Evolutionary conservation across 2,113 vertebrate genomes (phyloP).

Genomic region (Neogale vison): DNA sequence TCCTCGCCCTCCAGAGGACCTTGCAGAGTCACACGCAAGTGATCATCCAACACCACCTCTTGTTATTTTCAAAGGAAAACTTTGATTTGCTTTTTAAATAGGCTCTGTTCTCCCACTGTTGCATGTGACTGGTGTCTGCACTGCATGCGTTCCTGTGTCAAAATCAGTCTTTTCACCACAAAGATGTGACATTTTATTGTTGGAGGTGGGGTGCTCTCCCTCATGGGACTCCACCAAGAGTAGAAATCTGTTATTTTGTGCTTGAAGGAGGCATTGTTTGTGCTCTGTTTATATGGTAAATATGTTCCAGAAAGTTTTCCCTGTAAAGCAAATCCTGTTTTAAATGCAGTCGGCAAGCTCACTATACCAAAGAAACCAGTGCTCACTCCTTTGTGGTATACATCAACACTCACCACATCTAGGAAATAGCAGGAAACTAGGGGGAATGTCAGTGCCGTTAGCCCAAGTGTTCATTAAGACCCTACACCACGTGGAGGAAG

Average conservation of each 20-base stretch:
- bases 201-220: neutral
- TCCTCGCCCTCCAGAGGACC: neutral
- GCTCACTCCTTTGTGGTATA: neutral
- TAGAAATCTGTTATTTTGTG: neutral
- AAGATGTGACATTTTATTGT: neutral
- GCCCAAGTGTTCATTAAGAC: neutral
- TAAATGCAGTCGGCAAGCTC: neutral
- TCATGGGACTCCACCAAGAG: neutral
- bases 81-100: neutral
- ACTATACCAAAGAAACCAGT: neutral
- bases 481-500: neutral
- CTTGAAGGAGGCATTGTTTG: neutral
- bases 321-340: neutral
- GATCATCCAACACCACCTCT: neutral
- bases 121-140: neutral
- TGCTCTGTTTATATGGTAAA: neutral
- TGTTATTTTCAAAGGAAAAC: neutral
- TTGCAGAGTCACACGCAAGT: neutral
- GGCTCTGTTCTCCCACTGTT: neutral
- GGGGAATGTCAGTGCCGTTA: neutral
- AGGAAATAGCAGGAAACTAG: conserved; percentile 38
- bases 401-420: neutral
- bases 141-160: neutral
- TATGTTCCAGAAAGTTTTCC: neutral
- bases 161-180: neutral